phyloP scores from a whole-genome alignment of 2,113 vertebrate genomes.

The Eulacestoma nigropectus region DNA sequence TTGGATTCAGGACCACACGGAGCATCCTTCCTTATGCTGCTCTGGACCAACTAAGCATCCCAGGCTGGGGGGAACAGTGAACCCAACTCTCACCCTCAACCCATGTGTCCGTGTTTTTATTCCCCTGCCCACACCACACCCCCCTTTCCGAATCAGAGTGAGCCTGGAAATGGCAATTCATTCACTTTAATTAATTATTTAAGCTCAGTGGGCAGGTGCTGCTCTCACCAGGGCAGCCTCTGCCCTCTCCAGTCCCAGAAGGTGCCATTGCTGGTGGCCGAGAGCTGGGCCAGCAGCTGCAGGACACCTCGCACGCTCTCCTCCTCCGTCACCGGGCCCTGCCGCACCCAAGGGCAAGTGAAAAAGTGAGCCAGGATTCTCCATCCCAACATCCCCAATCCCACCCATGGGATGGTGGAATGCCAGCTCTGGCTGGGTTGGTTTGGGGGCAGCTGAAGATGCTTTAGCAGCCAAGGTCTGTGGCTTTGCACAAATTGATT shows the following conservation, averaged over 20 bases:
- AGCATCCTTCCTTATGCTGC: neutral
- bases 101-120: accelerated
- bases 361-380: neutral
- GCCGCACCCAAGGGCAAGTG: neutral
- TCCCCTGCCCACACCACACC: neutral
- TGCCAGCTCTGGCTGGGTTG: accelerated
- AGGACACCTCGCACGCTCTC: neutral
- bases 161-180: neutral
- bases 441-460: neutral
- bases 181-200: neutral
- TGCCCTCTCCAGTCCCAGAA: constrained; percentile 54
- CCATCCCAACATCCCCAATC: neutral
- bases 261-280: neutral
- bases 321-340: neutral
- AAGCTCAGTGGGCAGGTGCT: accelerated
- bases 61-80: accelerated
- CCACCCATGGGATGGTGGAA: accelerated
- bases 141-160: accelerated
- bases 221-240: constrained; percentile 40
- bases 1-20: neutral
- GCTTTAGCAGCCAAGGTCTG: neutral
- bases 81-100: neutral
- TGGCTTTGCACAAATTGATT: accelerated
- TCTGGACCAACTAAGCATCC: neutral
- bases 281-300: neutral